Evolutionary conservation across 2,113 vertebrate genomes (phyloP), one percentile per base, ranked within the genome.

Genomic region (Cyrtonyx montezumae): DNA sequence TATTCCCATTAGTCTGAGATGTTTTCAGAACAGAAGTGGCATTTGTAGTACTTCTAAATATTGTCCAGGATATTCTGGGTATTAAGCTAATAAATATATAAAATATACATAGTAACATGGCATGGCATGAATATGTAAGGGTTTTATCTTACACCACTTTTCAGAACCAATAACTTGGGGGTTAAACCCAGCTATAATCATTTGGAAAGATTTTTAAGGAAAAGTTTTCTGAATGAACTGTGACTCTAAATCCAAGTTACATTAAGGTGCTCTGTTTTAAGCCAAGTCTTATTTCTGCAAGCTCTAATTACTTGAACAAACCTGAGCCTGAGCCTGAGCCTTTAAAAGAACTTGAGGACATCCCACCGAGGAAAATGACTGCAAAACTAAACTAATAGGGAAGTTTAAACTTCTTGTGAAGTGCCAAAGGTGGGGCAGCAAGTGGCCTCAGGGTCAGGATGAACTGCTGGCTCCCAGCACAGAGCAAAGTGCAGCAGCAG

Each of bases 181-280:
- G 66, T 17, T 37, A 81, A 70, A 75, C 63, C 21, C 43, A 37
- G 2, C 26, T 68, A 11, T 8, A 78, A 53, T 14, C 37, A 30
- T 19, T 13, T 28, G 3, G 17, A n/a, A 68, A 73, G 16, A 1
- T 22, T 85, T 87, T 66, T 25, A 66, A 37, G 71, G 70, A 85
- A 45, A 17, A 25, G 15, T n/a, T 86, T 85, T 46, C 65, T 37
- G 36, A 46, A 59, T 34, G 9, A 79, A 13, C 9, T 49, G 16
- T 36, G 34, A 11, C 59, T 80, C 46, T 55, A 63, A 19, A 56
- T 43, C 34, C 0, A 15, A 78, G 21, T 43, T 55, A 51, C 5
- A 1, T 5, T 59, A 46, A 69, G 25, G 36, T 0, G 0, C 17
- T 45, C 5, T 58, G 9, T n/a, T 56, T 56, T 58, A 58, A 58